These are phyloP conservation scores for Magallana angulata DNA, from an alignment of 1,140 invertebrate genomes.

Conservation along the genomic window DNA sequence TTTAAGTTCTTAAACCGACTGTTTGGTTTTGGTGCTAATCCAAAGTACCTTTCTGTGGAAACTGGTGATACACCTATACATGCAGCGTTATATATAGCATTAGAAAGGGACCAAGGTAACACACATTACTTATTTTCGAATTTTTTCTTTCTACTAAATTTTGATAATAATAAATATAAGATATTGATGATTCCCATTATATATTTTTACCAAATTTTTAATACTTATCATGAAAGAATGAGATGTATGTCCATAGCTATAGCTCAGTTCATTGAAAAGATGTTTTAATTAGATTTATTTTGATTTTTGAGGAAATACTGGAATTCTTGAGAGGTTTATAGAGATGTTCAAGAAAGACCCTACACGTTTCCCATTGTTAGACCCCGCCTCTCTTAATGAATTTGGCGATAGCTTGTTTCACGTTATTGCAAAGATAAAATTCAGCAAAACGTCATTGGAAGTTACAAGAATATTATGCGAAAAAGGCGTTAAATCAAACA, in stretches of 20 bases:
- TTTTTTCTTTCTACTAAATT: too few species aligned
- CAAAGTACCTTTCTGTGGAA: constrained; percentile 57
- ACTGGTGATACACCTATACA: constrained; percentile 69
- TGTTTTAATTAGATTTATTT: too few species aligned
- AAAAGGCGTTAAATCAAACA: constrained; percentile 57
- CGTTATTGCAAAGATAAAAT: constrained; percentile 64
- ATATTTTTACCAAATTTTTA: too few species aligned
- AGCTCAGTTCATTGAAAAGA: background rate
- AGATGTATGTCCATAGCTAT: background rate
- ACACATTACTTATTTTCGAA: too few species aligned
- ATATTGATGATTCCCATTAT: too few species aligned
- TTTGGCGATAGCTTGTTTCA: constrained; percentile 70
- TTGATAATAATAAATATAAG: too few species aligned
- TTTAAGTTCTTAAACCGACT: constrained; percentile 62
- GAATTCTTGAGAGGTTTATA: constrained; percentile 65
- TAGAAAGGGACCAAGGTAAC: constrained; percentile 68
- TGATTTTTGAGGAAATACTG: constrained; percentile 57
- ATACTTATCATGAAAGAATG: background rate
- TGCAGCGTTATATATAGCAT: constrained; percentile 66
- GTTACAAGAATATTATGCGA: constrained; percentile 67
- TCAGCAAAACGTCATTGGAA: constrained; percentile 63
- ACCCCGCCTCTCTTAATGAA: constrained; percentile 56
- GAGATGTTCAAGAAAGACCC: constrained; percentile 58
- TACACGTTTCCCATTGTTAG: constrained; percentile 56
- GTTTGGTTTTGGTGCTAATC: constrained; percentile 63